These are phyloP conservation scores for Cylas formicarius DNA, from an alignment of 1,140 invertebrate species.

Conservation along the genomic window DNA sequence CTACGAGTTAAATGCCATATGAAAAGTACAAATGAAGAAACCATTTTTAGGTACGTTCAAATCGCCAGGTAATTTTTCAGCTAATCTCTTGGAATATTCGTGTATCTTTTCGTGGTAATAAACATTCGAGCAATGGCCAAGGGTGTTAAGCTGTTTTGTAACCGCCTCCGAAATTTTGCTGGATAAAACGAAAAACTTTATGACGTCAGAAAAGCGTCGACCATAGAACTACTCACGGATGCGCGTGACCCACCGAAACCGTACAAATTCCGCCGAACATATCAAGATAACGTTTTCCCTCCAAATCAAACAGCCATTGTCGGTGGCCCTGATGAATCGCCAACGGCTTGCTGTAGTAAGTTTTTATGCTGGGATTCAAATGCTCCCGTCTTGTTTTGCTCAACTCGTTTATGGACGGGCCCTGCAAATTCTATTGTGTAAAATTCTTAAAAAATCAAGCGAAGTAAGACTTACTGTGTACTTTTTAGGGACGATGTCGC, in stretches of 20 bases:
- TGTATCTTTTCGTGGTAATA: constrained; percentile 86
- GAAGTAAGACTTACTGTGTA: constrained; percentile 39
- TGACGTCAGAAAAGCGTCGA: not conserved
- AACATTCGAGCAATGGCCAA: constrained; percentile 89
- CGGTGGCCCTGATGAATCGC: constrained; percentile 78
- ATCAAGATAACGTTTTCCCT: constrained; percentile 83
- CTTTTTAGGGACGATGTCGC: constrained; percentile 41
- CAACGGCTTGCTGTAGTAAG: constrained; percentile 78
- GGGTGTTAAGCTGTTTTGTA: constrained; percentile 65
- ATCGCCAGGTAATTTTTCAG: constrained; percentile 72
- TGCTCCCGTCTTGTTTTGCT: constrained; percentile 51
- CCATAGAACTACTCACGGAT: constrained; percentile 71
- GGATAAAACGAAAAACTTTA: constrained; percentile 21
- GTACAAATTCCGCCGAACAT: constrained; percentile 95
- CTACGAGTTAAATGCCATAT: constrained; percentile 40
- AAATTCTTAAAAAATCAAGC: constrained; percentile 5
- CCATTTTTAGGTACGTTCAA: constrained; percentile 58
- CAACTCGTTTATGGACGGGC: constrained; percentile 52
- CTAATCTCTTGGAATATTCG: constrained; percentile 81
- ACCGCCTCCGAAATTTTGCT: constrained; percentile 73
- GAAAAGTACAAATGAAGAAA: constrained; percentile 4
- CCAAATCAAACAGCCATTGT: constrained; percentile 89
- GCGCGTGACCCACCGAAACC: constrained; percentile 94
- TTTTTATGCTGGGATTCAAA: constrained; percentile 63
- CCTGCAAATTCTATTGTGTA: constrained; percentile 39